A percentile compares a stretch with the other conserved stretches of the same genome.
Evolutionary conservation across 1,140 invertebrate species (phyloP).

Genomic region (Mya arenaria): DNA sequence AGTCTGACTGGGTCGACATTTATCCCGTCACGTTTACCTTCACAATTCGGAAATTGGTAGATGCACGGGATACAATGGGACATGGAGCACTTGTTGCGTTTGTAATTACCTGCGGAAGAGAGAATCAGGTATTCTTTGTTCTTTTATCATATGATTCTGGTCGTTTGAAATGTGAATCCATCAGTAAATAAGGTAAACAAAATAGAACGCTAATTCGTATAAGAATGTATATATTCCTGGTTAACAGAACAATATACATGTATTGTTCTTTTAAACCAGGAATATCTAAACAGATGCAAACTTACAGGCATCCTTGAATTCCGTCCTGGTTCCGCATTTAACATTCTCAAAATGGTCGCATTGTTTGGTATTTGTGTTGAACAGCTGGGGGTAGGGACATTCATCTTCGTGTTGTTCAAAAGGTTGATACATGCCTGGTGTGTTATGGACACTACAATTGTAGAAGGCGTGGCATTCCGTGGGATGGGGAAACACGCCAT

Average conservation of each 20-base stretch:
- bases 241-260: no score
- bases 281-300: no score
- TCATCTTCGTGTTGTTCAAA: slow-evolving; percentile 62
- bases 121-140: no score
- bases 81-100: slow-evolving; percentile 12
- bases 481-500: slow-evolving; percentile 54
- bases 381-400: slow-evolving; percentile 66
- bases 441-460: slow-evolving; percentile 57
- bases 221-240: no score
- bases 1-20: slow-evolving; percentile 42
- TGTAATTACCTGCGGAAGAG: slow-evolving; percentile 55
- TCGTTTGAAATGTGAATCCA: no score
- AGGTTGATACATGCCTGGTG: slow-evolving; percentile 9
- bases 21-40: slow-evolving; percentile 51
- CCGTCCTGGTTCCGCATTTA: slow-evolving; percentile 60
- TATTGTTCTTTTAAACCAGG: no score
- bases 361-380: slow-evolving; percentile 42
- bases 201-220: no score
- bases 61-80: slow-evolving; percentile 54
- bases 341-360: slow-evolving; percentile 61
- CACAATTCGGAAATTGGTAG: slow-evolving; percentile 50
- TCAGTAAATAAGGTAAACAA: no score
- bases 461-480: slow-evolving; percentile 66
- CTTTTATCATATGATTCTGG: no score
- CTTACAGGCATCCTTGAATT: slow-evolving; percentile 60